These are phyloP conservation scores for Pipistrellus pygmaeus DNA, from an alignment of 2,797 vertebrate genomes.

Conservation along the genomic window DNA sequence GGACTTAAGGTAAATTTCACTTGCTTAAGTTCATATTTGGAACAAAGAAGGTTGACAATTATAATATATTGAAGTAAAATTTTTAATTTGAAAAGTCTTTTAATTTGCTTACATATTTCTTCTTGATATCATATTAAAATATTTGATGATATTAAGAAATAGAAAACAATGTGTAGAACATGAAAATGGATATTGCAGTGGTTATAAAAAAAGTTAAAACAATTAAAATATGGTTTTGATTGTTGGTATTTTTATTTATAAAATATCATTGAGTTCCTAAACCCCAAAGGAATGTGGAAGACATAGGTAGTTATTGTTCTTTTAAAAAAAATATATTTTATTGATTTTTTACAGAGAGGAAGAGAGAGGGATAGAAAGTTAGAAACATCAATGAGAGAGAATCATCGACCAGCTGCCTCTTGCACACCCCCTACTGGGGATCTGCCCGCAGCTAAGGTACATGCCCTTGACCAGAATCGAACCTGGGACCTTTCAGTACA, in stretches of 20 bases:
- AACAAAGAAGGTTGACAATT: slow-evolving; percentile 27
- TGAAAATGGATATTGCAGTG: slow-evolving; percentile 4
- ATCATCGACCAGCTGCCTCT: too few relatives aligned
- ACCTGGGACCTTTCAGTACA: too few relatives aligned
- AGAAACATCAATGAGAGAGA: too few relatives aligned
- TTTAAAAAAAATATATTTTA: too few relatives aligned
- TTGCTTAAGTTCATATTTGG: slow-evolving; percentile 17
- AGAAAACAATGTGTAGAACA: neutral
- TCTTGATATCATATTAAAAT: neutral
- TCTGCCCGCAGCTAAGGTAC: too few relatives aligned
- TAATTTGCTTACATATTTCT: slow-evolving; percentile 35
- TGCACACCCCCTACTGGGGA: too few relatives aligned
- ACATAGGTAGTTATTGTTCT: neutral
- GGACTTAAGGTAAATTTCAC: slow-evolving; percentile 49
- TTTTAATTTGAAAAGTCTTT: slow-evolving; percentile 18
- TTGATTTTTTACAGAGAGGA: too few relatives aligned
- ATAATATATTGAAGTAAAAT: slow-evolving; percentile 34
- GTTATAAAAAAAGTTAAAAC: slow-evolving; percentile 34
- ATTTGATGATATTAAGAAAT: slow-evolving; percentile 10
- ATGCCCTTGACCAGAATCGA: too few relatives aligned
- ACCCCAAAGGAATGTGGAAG: neutral
- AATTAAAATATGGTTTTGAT: slow-evolving; percentile 3
- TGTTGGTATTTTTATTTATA: slow-evolving; percentile 43
- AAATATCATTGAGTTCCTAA: neutral
- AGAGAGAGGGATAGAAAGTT: too few relatives aligned